Conservation (phyloP, 1,140 invertebrate genomes). For the Drosophila melanogaster region Release_6_plus_ISO1_MT NT_033779.5:9116001-9116500, state of each 20-base stretch:
- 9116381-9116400: constrained; percentile 76
- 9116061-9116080: constrained; percentile 34
- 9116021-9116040: constrained; percentile 2
- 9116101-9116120: constrained; percentile 35
- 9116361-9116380: constrained; percentile 60
- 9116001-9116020: constrained; percentile 50
- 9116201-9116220: constrained; percentile 1
- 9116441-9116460: constrained; percentile 23
- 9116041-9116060: constrained; percentile 41
- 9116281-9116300: constrained; percentile 22
- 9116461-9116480: constrained; percentile 16
- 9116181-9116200: constrained; percentile 14
- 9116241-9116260: constrained; percentile 41
- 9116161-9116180: constrained; percentile 53
- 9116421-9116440: constrained; percentile 55
- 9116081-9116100: constrained; percentile 64
- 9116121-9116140: constrained; percentile 20
- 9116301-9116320: constrained; percentile 31
- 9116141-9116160: constrained; percentile 30
- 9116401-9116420: constrained; percentile 72
- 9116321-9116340: constrained; percentile 67
- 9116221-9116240: constrained; percentile 38
- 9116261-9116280: constrained; percentile 52
- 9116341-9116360: constrained; percentile 24
- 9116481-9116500: constrained; percentile 3